A percentile compares a stretch with the other conserved stretches of the same genome.
phyloP scores from a whole-genome alignment of 2,113 vertebrate species.

The Cynocephalus volans region DNA sequence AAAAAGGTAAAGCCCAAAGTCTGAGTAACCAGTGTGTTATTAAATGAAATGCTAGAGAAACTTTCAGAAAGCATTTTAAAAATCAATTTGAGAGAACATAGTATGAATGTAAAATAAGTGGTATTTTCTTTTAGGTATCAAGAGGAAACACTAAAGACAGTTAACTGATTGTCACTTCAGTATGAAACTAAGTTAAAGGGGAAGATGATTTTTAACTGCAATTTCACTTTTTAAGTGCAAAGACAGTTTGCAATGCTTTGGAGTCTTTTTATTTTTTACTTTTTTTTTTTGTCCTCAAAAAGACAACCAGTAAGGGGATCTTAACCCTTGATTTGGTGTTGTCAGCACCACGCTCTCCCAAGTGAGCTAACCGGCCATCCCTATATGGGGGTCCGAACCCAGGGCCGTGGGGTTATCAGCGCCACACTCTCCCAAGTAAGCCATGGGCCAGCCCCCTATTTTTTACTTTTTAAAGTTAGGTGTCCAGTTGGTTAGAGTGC shows the following conservation, averaged over 20 bases:
- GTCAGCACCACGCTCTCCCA: too few species aligned
- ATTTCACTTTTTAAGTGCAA: conserved; percentile 15
- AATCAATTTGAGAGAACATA: background rate
- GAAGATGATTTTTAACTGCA: background rate
- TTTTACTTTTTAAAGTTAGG: conserved; percentile 26
- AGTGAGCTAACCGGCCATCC: too few species aligned
- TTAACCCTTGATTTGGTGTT: too few species aligned
- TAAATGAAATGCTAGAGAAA: background rate
- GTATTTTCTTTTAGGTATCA: background rate
- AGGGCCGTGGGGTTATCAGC: too few species aligned
- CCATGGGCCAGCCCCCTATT: background rate
- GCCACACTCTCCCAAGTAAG: too few species aligned
- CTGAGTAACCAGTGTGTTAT: background rate
- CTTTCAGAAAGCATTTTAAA: background rate
- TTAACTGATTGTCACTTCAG: background rate
- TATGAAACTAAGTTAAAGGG: conserved; percentile 1
- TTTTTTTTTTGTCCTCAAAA: background rate
- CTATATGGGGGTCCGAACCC: too few species aligned
- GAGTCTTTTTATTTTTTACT: background rate
- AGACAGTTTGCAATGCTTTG: background rate
- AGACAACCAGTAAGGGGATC: too few species aligned
- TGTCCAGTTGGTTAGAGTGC: background rate
- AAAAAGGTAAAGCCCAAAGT: background rate
- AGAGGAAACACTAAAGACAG: conserved; percentile 2
- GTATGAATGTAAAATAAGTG: background rate